Conservation (phyloP, 2,113 vertebrate genomes). For the Nannospalax galili region DNA sequence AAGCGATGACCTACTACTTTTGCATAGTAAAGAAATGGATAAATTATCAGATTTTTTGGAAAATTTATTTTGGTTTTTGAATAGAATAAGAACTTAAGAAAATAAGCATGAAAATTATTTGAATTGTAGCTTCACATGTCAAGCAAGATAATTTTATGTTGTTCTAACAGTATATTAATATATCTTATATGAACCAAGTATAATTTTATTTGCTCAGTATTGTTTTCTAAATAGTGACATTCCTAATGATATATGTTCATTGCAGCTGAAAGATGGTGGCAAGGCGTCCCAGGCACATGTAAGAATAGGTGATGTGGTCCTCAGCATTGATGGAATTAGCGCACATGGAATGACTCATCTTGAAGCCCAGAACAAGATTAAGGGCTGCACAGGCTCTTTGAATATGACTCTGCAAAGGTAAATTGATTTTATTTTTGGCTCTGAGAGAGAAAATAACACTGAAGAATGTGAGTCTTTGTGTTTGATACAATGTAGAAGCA, state of each 20-base stretch:
- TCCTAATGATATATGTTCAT: slow-evolving; percentile 59
- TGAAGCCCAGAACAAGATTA: slow-evolving; percentile 99
- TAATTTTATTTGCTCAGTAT: background rate
- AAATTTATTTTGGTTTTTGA: slow-evolving; percentile 32
- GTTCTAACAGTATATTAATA: background rate
- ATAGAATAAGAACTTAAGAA: slow-evolving; percentile 49
- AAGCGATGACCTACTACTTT: background rate
- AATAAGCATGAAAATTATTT: slow-evolving; percentile 42
- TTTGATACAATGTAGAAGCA: background rate
- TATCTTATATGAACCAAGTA: slow-evolving; percentile 1
- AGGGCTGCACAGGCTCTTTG: slow-evolving; percentile 93
- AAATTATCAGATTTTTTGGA: slow-evolving; percentile 19
- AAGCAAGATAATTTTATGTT: slow-evolving; percentile 29
- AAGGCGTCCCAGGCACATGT: slow-evolving; percentile 93
- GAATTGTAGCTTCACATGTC: slow-evolving; percentile 9
- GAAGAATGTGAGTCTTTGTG: background rate
- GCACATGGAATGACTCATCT: slow-evolving; percentile 97
- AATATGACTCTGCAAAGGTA: slow-evolving; percentile 96
- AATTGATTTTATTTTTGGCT: slow-evolving; percentile 58
- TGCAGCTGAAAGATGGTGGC: slow-evolving; percentile 93
- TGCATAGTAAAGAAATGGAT: slow-evolving; percentile 37
- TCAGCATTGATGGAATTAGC: slow-evolving; percentile 95
- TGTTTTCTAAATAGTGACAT: slow-evolving; percentile 27
- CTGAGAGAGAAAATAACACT: background rate
- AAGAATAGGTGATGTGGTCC: slow-evolving; percentile 93